Evolutionary conservation across 2,888 invertebrate genomes (phyloP).

Genomic region (Peribatodes rhomboidaria): DNA sequence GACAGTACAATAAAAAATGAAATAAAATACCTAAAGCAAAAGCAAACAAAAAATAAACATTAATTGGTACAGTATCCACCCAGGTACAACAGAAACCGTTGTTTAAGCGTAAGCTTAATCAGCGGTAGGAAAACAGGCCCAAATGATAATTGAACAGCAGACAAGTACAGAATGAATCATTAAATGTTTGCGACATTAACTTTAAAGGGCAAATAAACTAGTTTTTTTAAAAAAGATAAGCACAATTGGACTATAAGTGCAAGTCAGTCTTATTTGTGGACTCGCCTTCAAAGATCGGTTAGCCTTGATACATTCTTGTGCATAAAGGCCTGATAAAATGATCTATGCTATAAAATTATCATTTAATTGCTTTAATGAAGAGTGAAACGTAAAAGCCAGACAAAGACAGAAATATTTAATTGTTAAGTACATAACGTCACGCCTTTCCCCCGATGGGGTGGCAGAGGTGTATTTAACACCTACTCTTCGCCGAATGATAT

Average conservation of each 20-base stretch:
- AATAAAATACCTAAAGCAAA: background rate
- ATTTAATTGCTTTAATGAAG: no score
- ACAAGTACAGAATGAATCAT: constrained; percentile 15
- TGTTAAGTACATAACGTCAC: no score
- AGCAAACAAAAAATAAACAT: background rate
- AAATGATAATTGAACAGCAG: background rate
- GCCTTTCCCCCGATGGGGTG: no score
- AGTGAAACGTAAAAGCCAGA: no score
- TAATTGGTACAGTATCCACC: no score
- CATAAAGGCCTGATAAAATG: background rate
- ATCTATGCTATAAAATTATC: no score
- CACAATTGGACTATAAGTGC: constrained; percentile 8
- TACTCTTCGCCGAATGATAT: no score
- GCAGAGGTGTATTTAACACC: no score
- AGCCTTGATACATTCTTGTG: background rate
- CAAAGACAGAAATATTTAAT: no score
- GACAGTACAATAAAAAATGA: background rate
- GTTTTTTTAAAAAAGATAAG: constrained; percentile 21
- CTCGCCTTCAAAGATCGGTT: background rate
- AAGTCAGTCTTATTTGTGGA: background rate
- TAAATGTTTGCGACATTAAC: constrained; percentile 23
- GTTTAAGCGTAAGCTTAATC: no score
- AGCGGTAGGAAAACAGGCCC: constrained; percentile 11
- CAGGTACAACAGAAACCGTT: no score
- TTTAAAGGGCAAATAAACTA: constrained; percentile 30